These are phyloP conservation scores for Notothenia rossii DNA, from an alignment of 2,113 vertebrate genomes.

Conservation along the genomic window DNA sequence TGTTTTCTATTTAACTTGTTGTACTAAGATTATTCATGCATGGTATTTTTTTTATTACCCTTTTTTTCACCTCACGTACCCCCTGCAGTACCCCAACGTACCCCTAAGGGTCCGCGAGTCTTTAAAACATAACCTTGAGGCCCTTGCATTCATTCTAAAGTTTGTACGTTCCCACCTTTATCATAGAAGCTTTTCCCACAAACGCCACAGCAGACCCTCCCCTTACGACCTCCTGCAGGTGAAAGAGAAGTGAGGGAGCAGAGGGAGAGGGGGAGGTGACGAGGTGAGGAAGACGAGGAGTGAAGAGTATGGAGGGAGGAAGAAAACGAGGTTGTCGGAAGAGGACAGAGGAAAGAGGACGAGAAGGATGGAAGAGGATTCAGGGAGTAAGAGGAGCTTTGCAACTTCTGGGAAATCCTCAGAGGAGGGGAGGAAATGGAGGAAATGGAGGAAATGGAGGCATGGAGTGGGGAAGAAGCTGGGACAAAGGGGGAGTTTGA, in stretches of 20 bases:
- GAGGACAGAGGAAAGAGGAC: slow-evolving; percentile 40
- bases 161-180: slow-evolving; percentile 83
- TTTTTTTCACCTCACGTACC: too few species aligned
- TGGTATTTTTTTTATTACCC: too few species aligned
- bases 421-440: not conserved
- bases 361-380: slow-evolving; percentile 33
- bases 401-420: not conserved
- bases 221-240: slow-evolving; percentile 83
- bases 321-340: slow-evolving; percentile 7
- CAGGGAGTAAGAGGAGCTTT: slow-evolving; percentile 9
- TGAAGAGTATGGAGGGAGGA: slow-evolving; percentile 21
- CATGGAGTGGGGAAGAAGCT: not conserved
- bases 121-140: not conserved
- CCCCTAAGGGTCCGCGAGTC: too few species aligned
- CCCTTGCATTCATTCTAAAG: not conserved
- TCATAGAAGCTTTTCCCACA: slow-evolving; percentile 98
- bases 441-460: not conserved
- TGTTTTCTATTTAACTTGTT: too few species aligned
- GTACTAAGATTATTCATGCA: too few species aligned
- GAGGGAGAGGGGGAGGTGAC: slow-evolving; percentile 39
- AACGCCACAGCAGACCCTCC: slow-evolving; percentile 92
- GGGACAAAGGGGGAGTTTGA: not conserved
- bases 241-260: slow-evolving; percentile 33
- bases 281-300: not conserved
- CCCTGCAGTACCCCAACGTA: too few species aligned